phyloP scores from a whole-genome alignment of 2,113 vertebrate genomes.

The Coreoperca whiteheadi region DNA sequence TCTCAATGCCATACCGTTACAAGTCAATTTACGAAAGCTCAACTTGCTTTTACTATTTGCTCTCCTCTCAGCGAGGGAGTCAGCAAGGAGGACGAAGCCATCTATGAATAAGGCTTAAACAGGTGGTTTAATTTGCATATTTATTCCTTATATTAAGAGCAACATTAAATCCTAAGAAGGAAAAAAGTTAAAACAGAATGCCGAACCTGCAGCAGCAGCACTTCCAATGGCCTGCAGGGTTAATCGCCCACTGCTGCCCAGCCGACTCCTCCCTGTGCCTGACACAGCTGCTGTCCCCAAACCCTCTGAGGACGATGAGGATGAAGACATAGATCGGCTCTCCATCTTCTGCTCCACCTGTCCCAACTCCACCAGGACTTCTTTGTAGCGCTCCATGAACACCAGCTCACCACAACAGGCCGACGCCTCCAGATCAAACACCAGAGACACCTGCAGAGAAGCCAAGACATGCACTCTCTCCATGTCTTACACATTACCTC shows the following conservation, averaged over 20 bases:
- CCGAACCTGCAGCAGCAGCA: conserved; percentile 94
- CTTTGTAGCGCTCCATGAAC: conserved; percentile 94
- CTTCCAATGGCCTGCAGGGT: conserved; percentile 95
- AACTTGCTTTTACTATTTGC: neutral
- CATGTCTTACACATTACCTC: too few species aligned
- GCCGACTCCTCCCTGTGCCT: conserved; percentile 74
- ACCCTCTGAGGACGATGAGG: conserved; percentile 81
- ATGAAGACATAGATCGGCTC: conserved; percentile 85
- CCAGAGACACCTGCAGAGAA: conserved; percentile 88
- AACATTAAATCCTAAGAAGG: neutral
- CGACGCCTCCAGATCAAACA: conserved; percentile 89
- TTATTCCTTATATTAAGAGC: neutral
- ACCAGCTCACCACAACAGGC: conserved; percentile 89
- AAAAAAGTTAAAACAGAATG: neutral
- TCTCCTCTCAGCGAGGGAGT: too few species aligned
- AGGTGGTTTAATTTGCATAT: neutral
- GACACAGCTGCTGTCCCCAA: conserved; percentile 72
- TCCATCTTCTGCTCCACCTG: conserved; percentile 95
- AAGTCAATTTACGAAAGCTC: neutral
- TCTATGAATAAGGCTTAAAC: neutral
- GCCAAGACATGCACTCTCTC: neutral
- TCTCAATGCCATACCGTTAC: too few species aligned
- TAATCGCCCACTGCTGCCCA: conserved; percentile 88
- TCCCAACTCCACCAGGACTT: conserved; percentile 89
- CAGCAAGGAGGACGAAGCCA: neutral